Evolutionary conservation across 2,113 vertebrate genomes (phyloP), one percentile per base, ranked within the genome.

Genomic region (Eubucco bourcierii): DNA sequence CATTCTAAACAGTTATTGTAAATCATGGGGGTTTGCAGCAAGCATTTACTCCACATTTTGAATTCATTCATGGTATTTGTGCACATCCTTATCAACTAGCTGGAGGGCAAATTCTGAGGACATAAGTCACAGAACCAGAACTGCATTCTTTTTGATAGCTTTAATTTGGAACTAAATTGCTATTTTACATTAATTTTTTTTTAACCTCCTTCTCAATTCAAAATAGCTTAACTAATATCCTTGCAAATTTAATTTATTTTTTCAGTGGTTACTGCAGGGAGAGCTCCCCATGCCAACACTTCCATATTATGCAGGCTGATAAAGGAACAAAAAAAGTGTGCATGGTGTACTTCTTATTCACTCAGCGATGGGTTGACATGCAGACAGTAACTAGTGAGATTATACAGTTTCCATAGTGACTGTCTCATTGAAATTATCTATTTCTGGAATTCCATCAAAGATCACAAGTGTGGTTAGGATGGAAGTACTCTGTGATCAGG

Each of bases 361-460:
- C 33, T 94, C 79, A 94, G 70, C 20, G 83, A 29, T 4, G 3
- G 39, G 20, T 88, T 90, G 76, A 78, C 31, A 27, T 72, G 91
- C 79, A 96, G 23, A 34, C 52, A 86, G 79, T 56, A 90, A 90
- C 65, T 73, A 87, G 76, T 56, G 64, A 78, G 71, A 70, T 82
- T 74, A 53, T 39, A 64, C 41, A 37, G 95, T 97, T 97, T 95
- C 97, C 95, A 97, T 94, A 94, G 95, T 68, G 86, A 96, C 37
- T 58, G 59, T 77, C 76, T 89, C 56, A 60, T 81, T 79, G 74
- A 59, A 94, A 88, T 91, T 12, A 89, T 88, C 81, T 97, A 65
- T 95, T 94, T 92, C 87, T 96, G 89, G 93, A 95, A 87, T 95
- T 93, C 80, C 67, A 71, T 90, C 93, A 97, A 82, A 24, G 2